Base-by-base conservation (phyloP, 2,797 vertebrate genomes). In the Psittacula echo region DNA sequence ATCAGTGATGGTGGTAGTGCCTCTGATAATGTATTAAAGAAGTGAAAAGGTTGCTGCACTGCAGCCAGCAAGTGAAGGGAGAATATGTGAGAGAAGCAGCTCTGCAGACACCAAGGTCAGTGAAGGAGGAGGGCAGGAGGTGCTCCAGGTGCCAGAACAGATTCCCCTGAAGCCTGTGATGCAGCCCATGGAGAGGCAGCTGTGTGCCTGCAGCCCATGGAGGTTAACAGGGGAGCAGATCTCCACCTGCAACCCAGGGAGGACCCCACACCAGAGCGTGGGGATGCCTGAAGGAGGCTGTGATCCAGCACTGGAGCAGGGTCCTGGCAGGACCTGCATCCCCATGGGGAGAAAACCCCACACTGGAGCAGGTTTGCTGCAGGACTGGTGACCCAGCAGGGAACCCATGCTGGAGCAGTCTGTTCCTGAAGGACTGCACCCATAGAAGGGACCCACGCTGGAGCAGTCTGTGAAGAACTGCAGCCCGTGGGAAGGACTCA, bases 1-100 rank as follows among this genome's bases (percentile, higher is more conserved):
- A 5, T n/a, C 24, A 54, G 41, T 1, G 5, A 37, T 1, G 0
- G 21, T 27, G 61, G n/a, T 22, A n/a, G 53, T 4, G 2, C 10
- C 12, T 24, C 58, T 32, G 30, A 5, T 48, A 54, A 26, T 4
- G 2, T 13, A 14, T 9, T 74, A n/a, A 60, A 51, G 29, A n/a
- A 47, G 23, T 4, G 8, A 26, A 27, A 51, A 27, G 16, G 13
- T 26, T 62, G 14, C 34, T 44, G 60, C 8, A 9, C 37, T 70
- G 39, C 11, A 53, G 42, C 18, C 7, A 7, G 13, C 56, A 45
- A 42, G 26, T 51, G 30, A 7, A 81, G 21, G 16, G 26, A 65
- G 45, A 60, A 10, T 13, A 8, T 41, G 42, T 15, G 18, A 61
- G 62, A 74, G 71, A 17, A 66, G n/a, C 11, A 53, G 1, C 20